Evolutionary conservation across 2,888 invertebrate species (phyloP), one percentile per base, ranked within the genome.

Genomic region (Epirrhoe alternata): DNA sequence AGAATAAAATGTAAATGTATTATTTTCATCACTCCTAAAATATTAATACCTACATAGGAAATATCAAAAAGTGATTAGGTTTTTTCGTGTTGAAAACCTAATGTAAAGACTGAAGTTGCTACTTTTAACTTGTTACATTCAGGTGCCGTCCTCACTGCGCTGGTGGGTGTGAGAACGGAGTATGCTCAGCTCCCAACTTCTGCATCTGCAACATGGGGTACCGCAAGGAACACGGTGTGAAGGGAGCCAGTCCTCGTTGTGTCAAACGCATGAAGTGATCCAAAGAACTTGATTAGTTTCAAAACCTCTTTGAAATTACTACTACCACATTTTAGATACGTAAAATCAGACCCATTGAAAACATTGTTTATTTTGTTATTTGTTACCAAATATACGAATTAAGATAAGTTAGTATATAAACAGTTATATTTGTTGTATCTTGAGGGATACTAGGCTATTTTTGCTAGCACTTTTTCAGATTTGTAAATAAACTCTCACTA

Each of bases 131-230:
- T 12, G 38, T 42, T 12, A 42, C 12, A 80, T 80, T 38, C 77
- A 92, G 94, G 61, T 96, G 96, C 72, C 74, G 94, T 5, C 94
- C 96, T 0, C 86, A 94, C 70, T 97, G 97, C 75, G 92, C 94
- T 0, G 94, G 94, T n/a, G 96, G 96, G 0, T 97, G 97, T 74
- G 91, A 92, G 7, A 97, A 97, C 78, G 97, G 97, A 0, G 91
- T 94, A 17, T 97, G 97, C 75, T 94, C 96, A 0, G 94, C 95
- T 0, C 97, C 97, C 0, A 95, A 96, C 83, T 94, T 95, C 77
- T 97, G 97, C 79, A 93, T 96, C 66, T 97, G 97, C 77, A 95
- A 95, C 74, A 91, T 94, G 0, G 97, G 97, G 0, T 97, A 92
- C 80, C 84, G 90, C 61, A 96, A 95, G 75, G 95, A 96, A 75